phyloP scores from a whole-genome alignment of 1,140 invertebrate species.

The Drosophila biarmipes region DNA sequence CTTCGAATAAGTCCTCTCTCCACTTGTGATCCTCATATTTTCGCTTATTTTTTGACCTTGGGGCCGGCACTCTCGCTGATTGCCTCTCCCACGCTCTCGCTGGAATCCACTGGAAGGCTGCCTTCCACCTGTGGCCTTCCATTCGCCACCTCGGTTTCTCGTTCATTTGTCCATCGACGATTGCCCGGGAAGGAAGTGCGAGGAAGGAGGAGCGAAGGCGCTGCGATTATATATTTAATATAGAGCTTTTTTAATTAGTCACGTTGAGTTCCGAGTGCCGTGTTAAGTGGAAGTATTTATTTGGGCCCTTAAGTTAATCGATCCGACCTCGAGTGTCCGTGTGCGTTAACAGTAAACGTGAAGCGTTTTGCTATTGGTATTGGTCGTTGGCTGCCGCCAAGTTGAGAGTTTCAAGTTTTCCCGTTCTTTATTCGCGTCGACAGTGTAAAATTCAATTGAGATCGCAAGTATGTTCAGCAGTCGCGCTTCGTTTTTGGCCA shows the following conservation, averaged over 20 bases:
- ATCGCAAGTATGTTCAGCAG: constrained; percentile 66
- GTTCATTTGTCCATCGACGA: constrained; percentile 70
- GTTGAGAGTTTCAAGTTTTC: constrained; percentile 24
- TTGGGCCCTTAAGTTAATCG: constrained; percentile 48
- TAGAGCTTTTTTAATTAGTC: constrained; percentile 72
- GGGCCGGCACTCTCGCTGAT: neutral
- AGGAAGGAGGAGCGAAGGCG: constrained; percentile 32
- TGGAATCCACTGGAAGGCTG: constrained; percentile 10
- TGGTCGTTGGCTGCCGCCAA: constrained; percentile 32
- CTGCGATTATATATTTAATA: constrained; percentile 63
- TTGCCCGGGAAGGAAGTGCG: constrained; percentile 62
- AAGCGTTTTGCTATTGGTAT: constrained; percentile 42
- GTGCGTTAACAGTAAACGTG: constrained; percentile 53
- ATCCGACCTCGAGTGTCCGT: constrained; percentile 64
- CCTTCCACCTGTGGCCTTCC: neutral
- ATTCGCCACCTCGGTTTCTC: constrained; percentile 31
- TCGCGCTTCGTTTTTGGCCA: constrained; percentile 69
- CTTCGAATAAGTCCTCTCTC: neutral
- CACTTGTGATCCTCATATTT: neutral
- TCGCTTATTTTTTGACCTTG: constrained; percentile 1
- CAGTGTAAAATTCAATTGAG: constrained; percentile 49
- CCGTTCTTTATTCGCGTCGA: constrained; percentile 63
- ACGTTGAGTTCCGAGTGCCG: constrained; percentile 48
- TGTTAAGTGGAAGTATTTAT: constrained; percentile 72
- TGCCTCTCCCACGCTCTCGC: neutral